Conservation (phyloP, 1,140 invertebrate genomes). For the Anoplophora glabripennis region DNA sequence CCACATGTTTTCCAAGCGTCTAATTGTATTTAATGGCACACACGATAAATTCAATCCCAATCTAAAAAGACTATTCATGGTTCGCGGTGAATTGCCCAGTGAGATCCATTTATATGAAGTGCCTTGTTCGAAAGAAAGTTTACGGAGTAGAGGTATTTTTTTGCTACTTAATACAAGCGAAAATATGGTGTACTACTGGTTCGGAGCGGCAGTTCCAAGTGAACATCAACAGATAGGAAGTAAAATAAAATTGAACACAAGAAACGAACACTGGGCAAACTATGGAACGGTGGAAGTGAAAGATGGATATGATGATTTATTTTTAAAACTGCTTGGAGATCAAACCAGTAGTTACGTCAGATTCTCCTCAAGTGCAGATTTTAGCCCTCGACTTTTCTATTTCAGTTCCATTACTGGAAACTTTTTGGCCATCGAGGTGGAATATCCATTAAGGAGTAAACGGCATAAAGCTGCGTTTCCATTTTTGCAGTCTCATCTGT, state of each 20-base stretch:
- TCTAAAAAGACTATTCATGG: constrained; percentile 23
- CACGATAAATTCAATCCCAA: constrained; percentile 19
- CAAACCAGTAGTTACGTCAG: constrained; percentile 15
- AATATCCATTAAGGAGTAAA: constrained; percentile 23
- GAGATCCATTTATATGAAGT: constrained; percentile 37
- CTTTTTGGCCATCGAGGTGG: constrained; percentile 31
- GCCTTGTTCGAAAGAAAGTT: constrained; percentile 17
- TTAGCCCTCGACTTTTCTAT: constrained; percentile 33
- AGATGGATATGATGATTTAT: constrained; percentile 21
- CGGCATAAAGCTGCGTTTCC: constrained; percentile 25
- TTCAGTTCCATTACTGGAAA: constrained; percentile 28
- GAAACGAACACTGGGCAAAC: constrained; percentile 9
- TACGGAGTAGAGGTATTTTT: constrained; percentile 30
- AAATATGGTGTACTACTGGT: constrained; percentile 24
- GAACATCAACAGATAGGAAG: constrained; percentile 12
- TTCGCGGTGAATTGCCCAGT: constrained; percentile 27
- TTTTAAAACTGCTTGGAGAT: constrained; percentile 11
- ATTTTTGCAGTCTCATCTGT: constrained; percentile 34
- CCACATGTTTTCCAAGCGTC: constrained; percentile 19
- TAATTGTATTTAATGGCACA: constrained; percentile 24
- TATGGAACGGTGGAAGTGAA: constrained; percentile 14
- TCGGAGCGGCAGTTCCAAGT: constrained; percentile 11
- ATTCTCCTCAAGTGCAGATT: constrained; percentile 6
- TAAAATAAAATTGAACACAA: neutral
- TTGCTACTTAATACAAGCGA: constrained; percentile 18